Percentiles rank a stretch among this genome's conserved stretches.
phyloP scores from a whole-genome alignment of 2,888 invertebrate genomes.

The Acanthacorydalis orientalis region DNA sequence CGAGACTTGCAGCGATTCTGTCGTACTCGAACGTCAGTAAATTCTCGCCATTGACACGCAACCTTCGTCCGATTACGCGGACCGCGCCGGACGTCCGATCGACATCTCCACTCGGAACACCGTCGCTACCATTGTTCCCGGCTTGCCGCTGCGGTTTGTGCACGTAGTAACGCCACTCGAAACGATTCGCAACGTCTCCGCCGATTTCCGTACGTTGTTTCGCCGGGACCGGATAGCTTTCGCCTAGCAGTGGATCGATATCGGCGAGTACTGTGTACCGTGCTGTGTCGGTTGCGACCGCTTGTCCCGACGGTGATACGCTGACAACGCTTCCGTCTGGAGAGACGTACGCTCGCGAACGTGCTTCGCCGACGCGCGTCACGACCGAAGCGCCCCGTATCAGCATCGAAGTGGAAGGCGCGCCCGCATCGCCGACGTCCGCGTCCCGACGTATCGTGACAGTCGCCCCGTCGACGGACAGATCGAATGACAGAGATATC shows the following conservation, averaged over 20 bases:
- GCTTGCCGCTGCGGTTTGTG: slow-evolving; percentile 50
- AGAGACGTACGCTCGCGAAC: slow-evolving; percentile 61
- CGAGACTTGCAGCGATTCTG: slow-evolving; percentile 66
- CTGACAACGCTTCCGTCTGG: slow-evolving; percentile 72
- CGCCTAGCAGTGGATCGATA: slow-evolving; percentile 71
- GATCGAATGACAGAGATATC: slow-evolving; percentile 70
- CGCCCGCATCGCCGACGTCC: slow-evolving; percentile 29
- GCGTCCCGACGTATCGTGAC: slow-evolving; percentile 72
- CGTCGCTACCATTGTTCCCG: slow-evolving; percentile 26
- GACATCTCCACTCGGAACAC: slow-evolving; percentile 14
- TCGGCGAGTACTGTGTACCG: slow-evolving; percentile 83
- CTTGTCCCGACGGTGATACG: slow-evolving; percentile 73
- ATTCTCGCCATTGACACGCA: slow-evolving; percentile 83
- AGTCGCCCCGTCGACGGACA: slow-evolving; percentile 80
- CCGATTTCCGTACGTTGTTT: slow-evolving; percentile 81
- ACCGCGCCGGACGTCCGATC: slow-evolving; percentile 39
- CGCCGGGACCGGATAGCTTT: slow-evolving; percentile 81
- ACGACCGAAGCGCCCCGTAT: slow-evolving; percentile 78
- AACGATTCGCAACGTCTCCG: slow-evolving; percentile 77
- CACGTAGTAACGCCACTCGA: slow-evolving; percentile 91
- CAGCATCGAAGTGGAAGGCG: slow-evolving; percentile 55
- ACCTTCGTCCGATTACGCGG: slow-evolving; percentile 68
- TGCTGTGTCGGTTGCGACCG: slow-evolving; percentile 76
- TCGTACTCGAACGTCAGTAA: slow-evolving; percentile 83
- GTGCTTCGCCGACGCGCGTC: slow-evolving; percentile 66